Evolutionary conservation across 2,888 invertebrate genomes (phyloP).

Genomic region (Stramonita haemastoma): DNA sequence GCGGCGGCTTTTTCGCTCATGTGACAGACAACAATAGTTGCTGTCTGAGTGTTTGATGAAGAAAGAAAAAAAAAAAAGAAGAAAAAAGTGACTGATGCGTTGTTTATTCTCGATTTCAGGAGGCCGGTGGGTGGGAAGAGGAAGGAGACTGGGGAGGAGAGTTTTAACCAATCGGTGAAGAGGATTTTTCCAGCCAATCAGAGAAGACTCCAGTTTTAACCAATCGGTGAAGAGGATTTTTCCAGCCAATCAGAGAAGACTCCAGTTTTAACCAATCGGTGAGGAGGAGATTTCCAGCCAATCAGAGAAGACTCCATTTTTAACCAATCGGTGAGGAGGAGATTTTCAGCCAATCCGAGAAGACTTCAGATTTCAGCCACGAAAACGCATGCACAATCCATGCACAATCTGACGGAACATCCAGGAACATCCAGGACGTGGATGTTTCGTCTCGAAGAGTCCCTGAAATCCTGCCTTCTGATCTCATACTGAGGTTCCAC

Average conservation of each 20-base stretch:
- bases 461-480: too few species aligned
- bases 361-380: neutral
- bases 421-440: too few species aligned
- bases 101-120: conserved; percentile 35
- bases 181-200: neutral
- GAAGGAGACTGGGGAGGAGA: conserved; percentile 53
- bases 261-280: neutral
- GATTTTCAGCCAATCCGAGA: neutral
- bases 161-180: neutral
- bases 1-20: too few species aligned
- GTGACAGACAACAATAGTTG: too few species aligned
- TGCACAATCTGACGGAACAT: neutral
- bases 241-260: neutral
- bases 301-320: too few species aligned
- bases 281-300: too few species aligned
- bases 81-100: too few species aligned
- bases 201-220: neutral
- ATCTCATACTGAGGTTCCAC: too few species aligned
- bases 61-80: too few species aligned
- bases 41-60: too few species aligned
- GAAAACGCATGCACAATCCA: neutral
- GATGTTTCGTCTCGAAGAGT: too few species aligned
- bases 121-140: conserved; percentile 50
- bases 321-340: conserved; percentile 45
- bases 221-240: conserved; percentile 46